Conservation (phyloP, 2,797 vertebrate genomes). For the Remorina albescens region DNA sequence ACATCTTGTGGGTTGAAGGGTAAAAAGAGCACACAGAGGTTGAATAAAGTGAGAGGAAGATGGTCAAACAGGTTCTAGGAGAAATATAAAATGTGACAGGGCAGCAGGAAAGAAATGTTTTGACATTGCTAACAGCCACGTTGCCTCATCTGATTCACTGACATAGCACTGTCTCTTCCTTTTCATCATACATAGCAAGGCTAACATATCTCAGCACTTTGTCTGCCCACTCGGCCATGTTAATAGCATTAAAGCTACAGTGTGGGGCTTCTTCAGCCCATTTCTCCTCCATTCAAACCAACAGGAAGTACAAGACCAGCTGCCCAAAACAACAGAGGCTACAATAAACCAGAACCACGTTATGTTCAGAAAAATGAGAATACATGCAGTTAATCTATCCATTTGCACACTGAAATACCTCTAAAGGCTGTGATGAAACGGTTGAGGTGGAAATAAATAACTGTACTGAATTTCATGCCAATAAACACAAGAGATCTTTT, state of each 20-base stretch:
- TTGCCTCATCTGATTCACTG: constrained; percentile 38
- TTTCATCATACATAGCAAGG: constrained; percentile 39
- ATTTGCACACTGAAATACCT: not conserved
- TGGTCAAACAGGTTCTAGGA: constrained; percentile 15
- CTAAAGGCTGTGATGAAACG: not conserved
- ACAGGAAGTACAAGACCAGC: not conserved
- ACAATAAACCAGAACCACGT: not conserved
- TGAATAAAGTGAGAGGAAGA: constrained; percentile 10
- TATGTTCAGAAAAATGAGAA: not conserved
- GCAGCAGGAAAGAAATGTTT: constrained; percentile 25
- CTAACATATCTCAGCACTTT: constrained; percentile 53
- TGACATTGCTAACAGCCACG: constrained; percentile 46
- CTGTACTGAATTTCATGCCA: not conserved
- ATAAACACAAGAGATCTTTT: not conserved
- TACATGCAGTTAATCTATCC: not conserved
- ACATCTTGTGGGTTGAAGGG: not conserved
- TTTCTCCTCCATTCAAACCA: constrained; percentile 17
- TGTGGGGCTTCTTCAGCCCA: constrained; percentile 18
- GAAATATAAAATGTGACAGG: constrained; percentile 24
- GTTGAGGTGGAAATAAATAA: not conserved
- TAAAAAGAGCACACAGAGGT: constrained; percentile 8
- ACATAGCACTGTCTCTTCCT: constrained; percentile 35
- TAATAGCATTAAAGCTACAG: constrained; percentile 59
- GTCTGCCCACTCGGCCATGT: constrained; percentile 63
- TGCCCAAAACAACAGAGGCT: constrained; percentile 1